Conservation (phyloP, 2,888 invertebrate species). For the Leucozona laternaria region DNA sequence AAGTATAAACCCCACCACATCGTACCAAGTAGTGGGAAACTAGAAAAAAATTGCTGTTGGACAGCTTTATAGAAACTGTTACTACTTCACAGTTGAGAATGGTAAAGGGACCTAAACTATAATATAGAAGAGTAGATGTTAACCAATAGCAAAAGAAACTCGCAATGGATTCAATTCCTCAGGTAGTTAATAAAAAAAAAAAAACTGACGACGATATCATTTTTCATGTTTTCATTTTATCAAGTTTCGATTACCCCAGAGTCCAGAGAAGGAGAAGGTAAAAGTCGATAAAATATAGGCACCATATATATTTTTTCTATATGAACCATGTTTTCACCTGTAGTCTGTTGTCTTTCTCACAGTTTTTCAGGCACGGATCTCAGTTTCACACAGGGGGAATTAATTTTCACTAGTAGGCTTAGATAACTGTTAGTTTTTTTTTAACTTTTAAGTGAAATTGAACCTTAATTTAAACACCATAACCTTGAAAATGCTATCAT, state of each 20-base stretch:
- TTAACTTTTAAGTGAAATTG: no score
- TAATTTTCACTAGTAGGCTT: no score
- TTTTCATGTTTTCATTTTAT: slow-evolving; percentile 62
- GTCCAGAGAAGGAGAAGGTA: slow-evolving; percentile 2
- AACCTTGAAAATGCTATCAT: no score
- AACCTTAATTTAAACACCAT: no score
- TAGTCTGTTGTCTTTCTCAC: not conserved
- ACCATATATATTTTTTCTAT: slow-evolving; percentile 6
- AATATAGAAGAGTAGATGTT: not conserved
- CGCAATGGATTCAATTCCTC: slow-evolving; percentile 39
- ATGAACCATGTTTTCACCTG: not conserved
- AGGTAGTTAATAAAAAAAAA: not conserved
- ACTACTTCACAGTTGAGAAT: slow-evolving; percentile 12
- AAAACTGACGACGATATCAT: slow-evolving; percentile 38
- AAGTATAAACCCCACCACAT: not conserved
- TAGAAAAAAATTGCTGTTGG: slow-evolving; percentile 29
- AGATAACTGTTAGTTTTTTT: no score
- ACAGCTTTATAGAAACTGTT: slow-evolving; percentile 25
- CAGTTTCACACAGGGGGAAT: not conserved
- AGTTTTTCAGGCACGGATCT: not conserved
- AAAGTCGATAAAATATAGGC: slow-evolving; percentile 24
- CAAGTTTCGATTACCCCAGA: slow-evolving; percentile 51
- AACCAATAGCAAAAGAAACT: slow-evolving; percentile 9
- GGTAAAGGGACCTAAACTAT: not conserved
- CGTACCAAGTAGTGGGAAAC: slow-evolving; percentile 28